phyloP scores from a whole-genome alignment of 2,888 invertebrate species.

The Drosophila villosipedis region DNA sequence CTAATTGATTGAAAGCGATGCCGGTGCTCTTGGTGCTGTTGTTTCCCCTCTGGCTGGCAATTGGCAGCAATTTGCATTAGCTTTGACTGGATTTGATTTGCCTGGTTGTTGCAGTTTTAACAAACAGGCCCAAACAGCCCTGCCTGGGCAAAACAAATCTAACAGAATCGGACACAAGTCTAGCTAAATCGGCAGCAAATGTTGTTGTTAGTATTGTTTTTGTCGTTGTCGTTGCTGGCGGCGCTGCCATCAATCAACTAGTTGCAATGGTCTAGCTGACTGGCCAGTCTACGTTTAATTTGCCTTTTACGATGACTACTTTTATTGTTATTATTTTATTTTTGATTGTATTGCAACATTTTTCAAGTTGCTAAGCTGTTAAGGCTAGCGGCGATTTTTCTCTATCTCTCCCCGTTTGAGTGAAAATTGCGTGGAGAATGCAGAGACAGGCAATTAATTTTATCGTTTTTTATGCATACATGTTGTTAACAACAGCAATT shows the following conservation, averaged over 20 bases:
- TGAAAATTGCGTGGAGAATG: slow-evolving; percentile 70
- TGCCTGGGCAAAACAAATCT: slow-evolving; percentile 14
- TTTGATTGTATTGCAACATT: slow-evolving; percentile 47
- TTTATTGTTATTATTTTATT: slow-evolving; percentile 47
- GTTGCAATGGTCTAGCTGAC: slow-evolving; percentile 41
- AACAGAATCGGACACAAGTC: slow-evolving; percentile 15
- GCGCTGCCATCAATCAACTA: slow-evolving; percentile 69
- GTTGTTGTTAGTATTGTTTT: slow-evolving; percentile 24
- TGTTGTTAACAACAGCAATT: slow-evolving; percentile 35
- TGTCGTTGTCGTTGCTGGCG: slow-evolving; percentile 44
- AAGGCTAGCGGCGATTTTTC: slow-evolving; percentile 43
- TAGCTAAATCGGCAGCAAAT: slow-evolving; percentile 46
- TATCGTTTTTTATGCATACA: slow-evolving; percentile 65
- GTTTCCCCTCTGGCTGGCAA: not conserved
- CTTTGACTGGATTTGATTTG: slow-evolving; percentile 5
- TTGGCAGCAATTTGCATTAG: slow-evolving; percentile 26
- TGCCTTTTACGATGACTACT: slow-evolving; percentile 63
- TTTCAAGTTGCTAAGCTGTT: slow-evolving; percentile 59
- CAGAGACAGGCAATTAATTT: slow-evolving; percentile 73
- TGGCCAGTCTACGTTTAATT: slow-evolving; percentile 40
- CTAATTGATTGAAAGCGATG: slow-evolving; percentile 71
- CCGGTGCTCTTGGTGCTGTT: slow-evolving; percentile 15
- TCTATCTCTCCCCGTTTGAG: slow-evolving; percentile 21
- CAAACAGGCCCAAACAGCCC: slow-evolving; percentile 30
- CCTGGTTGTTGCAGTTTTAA: slow-evolving; percentile 33